These are phyloP conservation scores for Gastracanthus pulcherrimus DNA, from an alignment of 2,888 invertebrate species.

Conservation along the genomic window DNA sequence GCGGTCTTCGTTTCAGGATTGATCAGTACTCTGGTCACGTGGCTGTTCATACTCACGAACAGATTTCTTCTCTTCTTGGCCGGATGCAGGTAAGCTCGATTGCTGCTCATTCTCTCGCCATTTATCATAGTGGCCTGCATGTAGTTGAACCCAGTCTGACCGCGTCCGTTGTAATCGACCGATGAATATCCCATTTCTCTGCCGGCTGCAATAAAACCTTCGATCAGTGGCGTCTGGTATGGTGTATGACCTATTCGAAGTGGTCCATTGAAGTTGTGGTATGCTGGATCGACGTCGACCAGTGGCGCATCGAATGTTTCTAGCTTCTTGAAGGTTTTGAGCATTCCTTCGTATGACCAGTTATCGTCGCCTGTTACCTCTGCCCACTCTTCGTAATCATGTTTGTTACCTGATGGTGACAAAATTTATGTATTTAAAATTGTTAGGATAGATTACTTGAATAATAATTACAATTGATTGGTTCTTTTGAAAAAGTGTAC, in stretches of 20 bases:
- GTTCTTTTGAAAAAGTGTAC: no score
- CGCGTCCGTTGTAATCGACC: constrained; percentile 26
- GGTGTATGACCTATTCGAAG: not conserved
- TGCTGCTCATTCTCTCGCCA: constrained; percentile 74
- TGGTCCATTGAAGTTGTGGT: constrained; percentile 59
- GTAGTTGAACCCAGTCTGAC: constrained; percentile 7
- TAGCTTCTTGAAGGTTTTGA: constrained; percentile 8
- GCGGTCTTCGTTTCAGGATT: constrained; percentile 82
- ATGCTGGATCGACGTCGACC: constrained; percentile 73
- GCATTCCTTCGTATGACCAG: constrained; percentile 76
- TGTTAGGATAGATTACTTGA: no score
- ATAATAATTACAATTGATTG: no score
- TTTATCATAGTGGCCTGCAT: constrained; percentile 28
- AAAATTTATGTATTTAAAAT: not conserved
- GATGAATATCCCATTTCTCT: constrained; percentile 15
- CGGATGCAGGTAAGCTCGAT: constrained; percentile 81
- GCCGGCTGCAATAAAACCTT: not conserved
- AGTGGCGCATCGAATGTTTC: not conserved
- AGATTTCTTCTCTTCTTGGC: constrained; percentile 82
- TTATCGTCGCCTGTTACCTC: constrained; percentile 75
- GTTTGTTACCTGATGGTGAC: constrained; percentile 1
- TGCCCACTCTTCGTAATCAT: constrained; percentile 34
- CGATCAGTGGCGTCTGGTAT: not conserved
- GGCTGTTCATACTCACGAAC: constrained; percentile 81
- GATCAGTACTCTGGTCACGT: constrained; percentile 83